Evolutionary conservation across 2,888 invertebrate species (phyloP), one percentile per base, ranked within the genome.

Genomic region (Orthosia gracilis): DNA sequence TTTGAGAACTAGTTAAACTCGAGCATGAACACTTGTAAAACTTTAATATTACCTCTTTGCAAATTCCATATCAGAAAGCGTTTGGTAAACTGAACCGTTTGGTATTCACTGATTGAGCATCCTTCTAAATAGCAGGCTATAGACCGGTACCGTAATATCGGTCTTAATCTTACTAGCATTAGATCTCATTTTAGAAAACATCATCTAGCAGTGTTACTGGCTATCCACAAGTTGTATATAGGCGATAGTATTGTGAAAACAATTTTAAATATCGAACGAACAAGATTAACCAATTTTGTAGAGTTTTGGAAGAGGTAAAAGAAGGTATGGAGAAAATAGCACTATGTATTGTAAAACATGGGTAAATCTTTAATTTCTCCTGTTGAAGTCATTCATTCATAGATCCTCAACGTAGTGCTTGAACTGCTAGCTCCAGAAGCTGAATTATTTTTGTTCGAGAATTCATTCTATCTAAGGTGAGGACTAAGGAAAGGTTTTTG

Each of bases 121-220:
- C 3, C 0, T 23, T 68, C 21, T 52, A 54, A 49, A 54, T 26
- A 12, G 12, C 11, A 11, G 13, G 13, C 7, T 17, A 13, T 45
- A 31, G 57, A 52, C n/a, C 40, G 55, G 11, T 55, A n/a, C 9
- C 2, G 13, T 18, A 45, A 50, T 17, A 68, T 52, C 52, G 52
- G 47, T 23, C 17, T 23, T 21, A 31, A 40, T n/a, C n/a, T 13
- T 52, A 12, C 31, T 59, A 5, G n/a, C 59, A 40, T 54, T 78
- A 75, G 59, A 78, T 75, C 49, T 59, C 52, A 75, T 49, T 78
- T 59, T 69, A 40, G 21, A 49, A 69, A 75, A 13, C 7, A 18
- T n/a, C 17, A 69, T 40, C 23, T 54, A 26, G 11, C n/a, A 69
- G 52, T 64, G 49, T 21, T 45, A 17, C 64, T 57, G 55, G 64